Base-by-base conservation (phyloP, 2,888 invertebrate genomes). In the Dendrolimus houi region DNA sequence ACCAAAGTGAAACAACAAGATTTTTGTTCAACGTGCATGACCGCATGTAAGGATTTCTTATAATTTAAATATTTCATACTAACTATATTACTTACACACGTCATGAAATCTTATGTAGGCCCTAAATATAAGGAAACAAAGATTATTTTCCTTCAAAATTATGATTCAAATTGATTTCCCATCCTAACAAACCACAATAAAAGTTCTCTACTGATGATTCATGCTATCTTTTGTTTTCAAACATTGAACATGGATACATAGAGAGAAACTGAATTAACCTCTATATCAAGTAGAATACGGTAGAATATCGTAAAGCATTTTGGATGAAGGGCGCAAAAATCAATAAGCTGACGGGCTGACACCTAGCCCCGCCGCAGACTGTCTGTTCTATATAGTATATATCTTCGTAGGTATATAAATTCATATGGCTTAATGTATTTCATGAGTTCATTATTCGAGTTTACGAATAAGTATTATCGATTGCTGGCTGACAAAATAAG, bases 211-310 rank as follows among this genome's bases (percentile, higher is more conserved):
- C 60, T 68, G 63, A 75, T 81, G 81, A 81, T 73, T 82, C 82
- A 82, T 53, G 64, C 68, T 65, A 70, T 70, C 80, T 74, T 82
- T 81, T 81, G 80, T 81, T 75, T 74, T 67, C 67, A 70, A 71
- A 72, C 67, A 70, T 66, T 64, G 64, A 57, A 58, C 52, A 12
- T 9, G 47, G 47, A 29, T 29, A 29, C 29, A 29, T 29, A 29
- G 6, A 29, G 29, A 6, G 29, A 3, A 29, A 29, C 29, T 29
- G 3, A 29, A 29, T 29, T 6, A 29, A 29, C 3, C 29, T 3
- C 29, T 29, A 29, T 29, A 29, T 6, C 6, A 29, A 6, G 29
- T 29, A 29, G 0, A 3, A 29, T 47, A 47, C 9, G 47, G 47
- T 47, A 47, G 47, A 47, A 10, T 8, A 9, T 47, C 12, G 47